phyloP scores from a whole-genome alignment of 2,888 invertebrate genomes.

The Zonitis immaculata region DNA sequence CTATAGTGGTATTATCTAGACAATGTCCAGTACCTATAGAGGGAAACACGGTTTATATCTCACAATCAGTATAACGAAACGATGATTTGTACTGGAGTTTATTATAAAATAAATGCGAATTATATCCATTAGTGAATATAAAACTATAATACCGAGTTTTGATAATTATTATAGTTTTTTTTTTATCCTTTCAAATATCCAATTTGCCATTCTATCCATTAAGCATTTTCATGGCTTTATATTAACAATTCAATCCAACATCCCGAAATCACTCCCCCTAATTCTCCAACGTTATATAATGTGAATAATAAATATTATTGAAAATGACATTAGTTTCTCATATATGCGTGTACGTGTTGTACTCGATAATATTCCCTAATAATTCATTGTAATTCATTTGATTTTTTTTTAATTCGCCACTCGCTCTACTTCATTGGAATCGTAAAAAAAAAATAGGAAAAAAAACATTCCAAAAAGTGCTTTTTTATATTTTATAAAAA shows the following conservation, averaged over 20 bases:
- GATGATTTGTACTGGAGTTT: no score
- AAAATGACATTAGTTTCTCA: slow-evolving; percentile 7
- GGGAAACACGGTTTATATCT: no score
- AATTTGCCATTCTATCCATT: slow-evolving; percentile 3
- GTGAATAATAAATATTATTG: slow-evolving; percentile 16
- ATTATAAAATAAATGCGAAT: no score
- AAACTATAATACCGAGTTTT: slow-evolving; percentile 10
- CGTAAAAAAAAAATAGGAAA: not conserved
- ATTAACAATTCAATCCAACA: slow-evolving; percentile 7
- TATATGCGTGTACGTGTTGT: not conserved
- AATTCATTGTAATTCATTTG: not conserved
- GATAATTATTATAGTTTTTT: slow-evolving; percentile 16
- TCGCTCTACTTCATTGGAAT: not conserved
- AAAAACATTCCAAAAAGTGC: slow-evolving; percentile 3
- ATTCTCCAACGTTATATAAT: slow-evolving; percentile 9
- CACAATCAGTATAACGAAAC: no score
- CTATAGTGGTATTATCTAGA: no score
- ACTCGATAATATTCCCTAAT: not conserved
- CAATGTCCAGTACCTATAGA: no score
- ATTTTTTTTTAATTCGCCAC: not conserved
- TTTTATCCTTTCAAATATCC: not conserved
- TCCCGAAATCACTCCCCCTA: slow-evolving; percentile 8
- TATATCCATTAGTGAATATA: not conserved
- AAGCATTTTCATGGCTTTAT: slow-evolving; percentile 1
- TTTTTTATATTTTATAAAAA: slow-evolving; percentile 14